These are phyloP conservation scores for Polydrusus cervinus DNA, from an alignment of 2,888 invertebrate species.

Conservation along the genomic window DNA sequence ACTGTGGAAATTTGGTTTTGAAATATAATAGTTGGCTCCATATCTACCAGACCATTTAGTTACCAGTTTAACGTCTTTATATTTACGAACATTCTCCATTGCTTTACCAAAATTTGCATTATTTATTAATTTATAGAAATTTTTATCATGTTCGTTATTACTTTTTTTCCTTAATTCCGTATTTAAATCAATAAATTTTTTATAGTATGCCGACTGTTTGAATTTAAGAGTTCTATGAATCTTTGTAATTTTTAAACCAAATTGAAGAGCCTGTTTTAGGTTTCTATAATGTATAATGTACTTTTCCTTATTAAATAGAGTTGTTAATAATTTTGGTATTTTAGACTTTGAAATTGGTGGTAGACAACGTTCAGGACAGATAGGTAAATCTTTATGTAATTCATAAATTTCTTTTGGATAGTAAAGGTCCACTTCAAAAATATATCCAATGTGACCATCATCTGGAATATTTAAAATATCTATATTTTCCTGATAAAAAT, in stretches of 20 bases:
- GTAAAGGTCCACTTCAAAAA: not conserved
- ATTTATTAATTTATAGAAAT: slow-evolving; percentile 12
- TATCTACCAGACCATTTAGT: slow-evolving; percentile 27
- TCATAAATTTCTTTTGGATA: not conserved
- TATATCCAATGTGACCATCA: not conserved
- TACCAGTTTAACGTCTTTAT: slow-evolving; percentile 36
- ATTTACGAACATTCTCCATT: slow-evolving; percentile 31
- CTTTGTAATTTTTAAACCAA: slow-evolving; percentile 18
- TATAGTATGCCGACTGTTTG: not conserved
- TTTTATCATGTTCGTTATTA: slow-evolving; percentile 8
- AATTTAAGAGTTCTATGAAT: slow-evolving; percentile 27
- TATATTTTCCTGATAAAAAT: slow-evolving; percentile 6
- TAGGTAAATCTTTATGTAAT: not conserved
- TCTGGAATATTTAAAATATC: not conserved
- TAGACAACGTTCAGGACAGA: not conserved
- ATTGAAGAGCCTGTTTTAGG: slow-evolving; percentile 9
- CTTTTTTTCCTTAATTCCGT: not conserved
- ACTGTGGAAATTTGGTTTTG: slow-evolving; percentile 31
- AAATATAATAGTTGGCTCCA: slow-evolving; percentile 34
- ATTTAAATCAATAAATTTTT: slow-evolving; percentile 22
- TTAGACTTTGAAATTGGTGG: not conserved
- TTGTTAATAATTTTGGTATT: not conserved
- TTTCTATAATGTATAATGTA: slow-evolving; percentile 22
- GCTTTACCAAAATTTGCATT: slow-evolving; percentile 9
- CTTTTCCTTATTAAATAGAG: not conserved